Conservation (phyloP, 2,888 invertebrate species). For the Andrena bucephala region DNA sequence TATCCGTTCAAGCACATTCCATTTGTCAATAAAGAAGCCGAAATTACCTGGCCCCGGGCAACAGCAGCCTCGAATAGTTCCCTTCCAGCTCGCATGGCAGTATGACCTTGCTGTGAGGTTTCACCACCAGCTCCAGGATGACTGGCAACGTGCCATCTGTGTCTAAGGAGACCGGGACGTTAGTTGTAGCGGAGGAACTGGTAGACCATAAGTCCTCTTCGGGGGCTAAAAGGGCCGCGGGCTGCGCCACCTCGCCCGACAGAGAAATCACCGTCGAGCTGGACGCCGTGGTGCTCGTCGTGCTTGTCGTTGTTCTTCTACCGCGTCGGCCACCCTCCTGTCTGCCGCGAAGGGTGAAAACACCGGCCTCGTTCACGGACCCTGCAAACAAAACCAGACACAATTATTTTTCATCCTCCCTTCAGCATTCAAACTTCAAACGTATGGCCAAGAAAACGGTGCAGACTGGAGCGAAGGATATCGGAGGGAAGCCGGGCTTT, state of each 20-base stretch:
- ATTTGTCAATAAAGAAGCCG: constrained; percentile 45
- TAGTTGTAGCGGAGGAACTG: constrained; percentile 76
- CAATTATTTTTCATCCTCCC: not conserved
- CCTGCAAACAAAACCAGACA: constrained; percentile 73
- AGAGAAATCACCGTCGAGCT: constrained; percentile 76
- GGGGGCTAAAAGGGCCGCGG: constrained; percentile 81
- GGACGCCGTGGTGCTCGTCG: constrained; percentile 73
- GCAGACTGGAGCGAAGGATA: no score
- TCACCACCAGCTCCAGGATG: constrained; percentile 81
- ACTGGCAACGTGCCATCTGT: constrained; percentile 69
- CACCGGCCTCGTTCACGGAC: constrained; percentile 82
- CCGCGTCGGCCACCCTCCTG: constrained; percentile 79
- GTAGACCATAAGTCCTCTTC: constrained; percentile 81
- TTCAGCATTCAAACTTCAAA: not conserved
- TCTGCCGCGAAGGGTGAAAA: constrained; percentile 81
- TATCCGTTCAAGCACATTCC: constrained; percentile 22
- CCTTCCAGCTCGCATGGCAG: constrained; percentile 83
- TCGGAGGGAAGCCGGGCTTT: no score
- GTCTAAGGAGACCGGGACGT: constrained; percentile 72
- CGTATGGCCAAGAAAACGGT: not conserved
- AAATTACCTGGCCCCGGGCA: constrained; percentile 80
- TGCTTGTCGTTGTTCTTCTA: constrained; percentile 77
- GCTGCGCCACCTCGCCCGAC: constrained; percentile 77
- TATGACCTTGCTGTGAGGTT: constrained; percentile 82
- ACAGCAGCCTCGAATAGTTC: constrained; percentile 80